These are phyloP conservation scores for Kobus ellipsiprymnus DNA, from an alignment of 2,113 vertebrate species.

Conservation along the genomic window DNA sequence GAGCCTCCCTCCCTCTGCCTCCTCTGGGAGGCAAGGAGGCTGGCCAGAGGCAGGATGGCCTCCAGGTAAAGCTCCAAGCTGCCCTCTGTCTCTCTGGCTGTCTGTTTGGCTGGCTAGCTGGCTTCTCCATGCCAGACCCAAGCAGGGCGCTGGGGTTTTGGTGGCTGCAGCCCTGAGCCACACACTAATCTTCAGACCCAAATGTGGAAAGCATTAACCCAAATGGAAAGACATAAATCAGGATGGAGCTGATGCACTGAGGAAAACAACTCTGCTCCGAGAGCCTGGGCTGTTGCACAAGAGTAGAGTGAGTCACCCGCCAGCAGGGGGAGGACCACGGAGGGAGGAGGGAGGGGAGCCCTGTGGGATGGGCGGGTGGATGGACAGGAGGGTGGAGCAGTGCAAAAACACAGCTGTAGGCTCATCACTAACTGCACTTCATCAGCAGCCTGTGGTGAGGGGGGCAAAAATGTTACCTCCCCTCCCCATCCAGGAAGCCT, in stretches of 20 bases:
- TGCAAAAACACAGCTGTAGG: slow-evolving; percentile 32
- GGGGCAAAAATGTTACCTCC: neutral
- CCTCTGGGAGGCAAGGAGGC: neutral
- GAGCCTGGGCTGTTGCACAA: slow-evolving; percentile 25
- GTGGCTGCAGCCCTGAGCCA: neutral
- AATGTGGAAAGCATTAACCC: slow-evolving; percentile 69
- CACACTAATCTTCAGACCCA: slow-evolving; percentile 28
- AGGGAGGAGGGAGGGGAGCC: neutral
- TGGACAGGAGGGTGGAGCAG: neutral
- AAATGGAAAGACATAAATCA: slow-evolving; percentile 62
- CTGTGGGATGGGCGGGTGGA: neutral
- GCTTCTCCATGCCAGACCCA: slow-evolving; percentile 9
- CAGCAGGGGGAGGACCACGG: neutral
- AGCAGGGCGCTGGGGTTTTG: slow-evolving; percentile 4
- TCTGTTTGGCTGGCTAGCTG: neutral
- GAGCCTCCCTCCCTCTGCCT: neutral
- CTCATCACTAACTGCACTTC: slow-evolving; percentile 18
- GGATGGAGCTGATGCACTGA: neutral
- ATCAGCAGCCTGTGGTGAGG: neutral
- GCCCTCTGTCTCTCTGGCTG: neutral
- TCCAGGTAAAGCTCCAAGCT: neutral
- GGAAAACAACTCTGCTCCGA: slow-evolving; percentile 31
- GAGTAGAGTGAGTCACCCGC: slow-evolving; percentile 58
- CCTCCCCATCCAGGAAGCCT: neutral
- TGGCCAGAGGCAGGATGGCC: neutral